These are phyloP conservation scores for Pangasius mekongensis DNA, from an alignment of 2,797 vertebrate species.

Conservation along the genomic window DNA sequence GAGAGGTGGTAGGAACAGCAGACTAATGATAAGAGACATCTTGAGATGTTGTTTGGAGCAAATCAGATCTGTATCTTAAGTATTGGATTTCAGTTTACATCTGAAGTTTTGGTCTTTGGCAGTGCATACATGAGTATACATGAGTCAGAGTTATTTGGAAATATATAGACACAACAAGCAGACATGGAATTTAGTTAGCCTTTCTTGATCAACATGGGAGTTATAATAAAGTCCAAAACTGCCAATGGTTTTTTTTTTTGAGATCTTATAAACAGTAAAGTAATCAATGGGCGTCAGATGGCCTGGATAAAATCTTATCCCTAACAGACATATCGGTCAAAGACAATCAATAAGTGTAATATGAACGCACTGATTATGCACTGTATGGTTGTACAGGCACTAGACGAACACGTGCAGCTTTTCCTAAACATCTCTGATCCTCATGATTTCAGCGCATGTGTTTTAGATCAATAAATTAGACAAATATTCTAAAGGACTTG, in stretches of 20 bases:
- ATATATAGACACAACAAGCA: neutral
- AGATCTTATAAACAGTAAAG: conserved; percentile 15
- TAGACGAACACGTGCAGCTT: conserved; percentile 40
- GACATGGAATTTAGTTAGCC: neutral
- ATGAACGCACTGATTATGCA: conserved; percentile 51
- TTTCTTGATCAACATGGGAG: neutral
- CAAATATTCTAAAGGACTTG: neutral
- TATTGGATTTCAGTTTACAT: conserved; percentile 46
- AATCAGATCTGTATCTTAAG: conserved; percentile 43
- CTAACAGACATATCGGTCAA: conserved; percentile 55
- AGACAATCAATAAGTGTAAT: conserved; percentile 64
- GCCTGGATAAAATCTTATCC: conserved; percentile 46
- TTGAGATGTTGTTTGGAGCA: conserved; percentile 37
- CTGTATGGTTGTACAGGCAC: conserved; percentile 42
- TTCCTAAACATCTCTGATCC: conserved; percentile 39
- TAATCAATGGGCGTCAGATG: conserved; percentile 48
- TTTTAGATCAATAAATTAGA: neutral
- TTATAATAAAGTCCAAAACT: neutral
- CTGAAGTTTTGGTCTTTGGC: conserved; percentile 23
- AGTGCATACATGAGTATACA: neutral
- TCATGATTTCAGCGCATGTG: neutral
- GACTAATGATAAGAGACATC: conserved; percentile 56
- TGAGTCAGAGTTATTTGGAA: conserved; percentile 38
- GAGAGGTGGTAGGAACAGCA: conserved; percentile 50
- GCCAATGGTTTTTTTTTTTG: neutral